Conservation (phyloP, 23 tunicate genomes). For the Corella eumyota region DNA sequence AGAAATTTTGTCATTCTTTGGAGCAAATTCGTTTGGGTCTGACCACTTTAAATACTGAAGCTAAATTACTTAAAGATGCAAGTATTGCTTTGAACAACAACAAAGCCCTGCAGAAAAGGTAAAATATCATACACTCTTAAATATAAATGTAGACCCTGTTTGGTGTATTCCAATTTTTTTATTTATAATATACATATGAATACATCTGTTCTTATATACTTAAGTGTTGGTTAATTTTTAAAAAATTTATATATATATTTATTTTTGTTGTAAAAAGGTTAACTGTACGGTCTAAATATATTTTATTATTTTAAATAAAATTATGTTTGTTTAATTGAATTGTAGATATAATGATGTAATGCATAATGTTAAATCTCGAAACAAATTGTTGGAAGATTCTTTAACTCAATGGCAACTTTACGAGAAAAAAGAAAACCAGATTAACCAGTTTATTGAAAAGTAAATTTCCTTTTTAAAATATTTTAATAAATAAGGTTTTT, state of each 20-base stretch:
- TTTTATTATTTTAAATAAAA: too few species aligned
- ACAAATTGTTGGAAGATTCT: slow-evolving; percentile 39
- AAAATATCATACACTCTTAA: neutral
- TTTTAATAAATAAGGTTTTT: too few species aligned
- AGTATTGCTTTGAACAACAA: slow-evolving; percentile 18
- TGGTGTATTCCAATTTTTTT: neutral
- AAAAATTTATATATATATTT: too few species aligned
- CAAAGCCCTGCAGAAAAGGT: slow-evolving; percentile 13
- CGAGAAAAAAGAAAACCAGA: slow-evolving; percentile 30
- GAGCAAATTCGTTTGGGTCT: slow-evolving; percentile 54
- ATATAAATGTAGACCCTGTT: neutral
- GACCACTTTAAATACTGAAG: slow-evolving; percentile 65
- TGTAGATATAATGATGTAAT: slow-evolving; percentile 50
- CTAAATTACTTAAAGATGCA: slow-evolving; percentile 59
- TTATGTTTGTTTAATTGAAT: too few species aligned
- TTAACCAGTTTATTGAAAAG: slow-evolving; percentile 58
- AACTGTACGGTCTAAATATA: too few species aligned
- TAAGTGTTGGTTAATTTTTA: too few species aligned
- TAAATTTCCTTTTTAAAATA: slow-evolving; percentile 1
- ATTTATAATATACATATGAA: too few species aligned
- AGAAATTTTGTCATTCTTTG: slow-evolving; percentile 61
- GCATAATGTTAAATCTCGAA: slow-evolving; percentile 8
- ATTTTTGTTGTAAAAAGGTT: too few species aligned
- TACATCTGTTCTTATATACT: too few species aligned
- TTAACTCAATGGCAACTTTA: slow-evolving; percentile 26